These are phyloP conservation scores for Drosophila suzukii DNA, from an alignment of 1,140 invertebrate species.

Conservation along the genomic window DNA sequence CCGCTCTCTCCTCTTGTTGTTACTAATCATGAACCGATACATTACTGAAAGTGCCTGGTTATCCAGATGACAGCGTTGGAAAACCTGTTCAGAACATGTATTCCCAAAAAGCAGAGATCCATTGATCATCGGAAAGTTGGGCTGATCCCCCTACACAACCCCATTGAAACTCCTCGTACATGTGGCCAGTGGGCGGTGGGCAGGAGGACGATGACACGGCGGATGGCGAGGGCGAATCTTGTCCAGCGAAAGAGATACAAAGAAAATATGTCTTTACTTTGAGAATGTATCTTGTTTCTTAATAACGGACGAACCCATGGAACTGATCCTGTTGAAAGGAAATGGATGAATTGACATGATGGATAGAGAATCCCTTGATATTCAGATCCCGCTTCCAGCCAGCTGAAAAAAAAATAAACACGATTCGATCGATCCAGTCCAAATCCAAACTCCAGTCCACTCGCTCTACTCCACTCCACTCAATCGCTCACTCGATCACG, in stretches of 20 bases:
- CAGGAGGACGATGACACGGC: conserved; percentile 38
- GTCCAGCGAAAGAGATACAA: background rate
- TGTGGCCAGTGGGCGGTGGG: conserved; percentile 47
- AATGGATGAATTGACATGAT: background rate
- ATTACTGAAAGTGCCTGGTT: conserved; percentile 80
- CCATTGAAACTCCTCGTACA: conserved; percentile 46
- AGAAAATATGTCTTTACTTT: background rate
- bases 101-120: conserved; percentile 43
- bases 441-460: conserved; percentile 37
- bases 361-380: background rate
- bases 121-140: conserved; percentile 48
- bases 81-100: conserved; percentile 59
- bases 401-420: conserved; percentile 9
- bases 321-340: conserved; percentile 3
- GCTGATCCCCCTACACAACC: conserved; percentile 44
- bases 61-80: conserved; percentile 82
- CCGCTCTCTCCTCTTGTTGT: conserved; percentile 59
- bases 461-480: conserved; percentile 51
- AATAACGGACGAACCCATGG: background rate
- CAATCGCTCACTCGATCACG: conserved; percentile 72
- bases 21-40: conserved; percentile 80
- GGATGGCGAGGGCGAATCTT: conserved; percentile 14
- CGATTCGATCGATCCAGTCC: conserved; percentile 52
- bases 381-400: conserved; percentile 1
- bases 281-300: background rate